Percentiles rank a stretch among this genome's conserved stretches.
These are phyloP conservation scores for Anagrus nilaparvatae DNA, from an alignment of 1,140 invertebrate genomes.

Conservation along the genomic window DNA sequence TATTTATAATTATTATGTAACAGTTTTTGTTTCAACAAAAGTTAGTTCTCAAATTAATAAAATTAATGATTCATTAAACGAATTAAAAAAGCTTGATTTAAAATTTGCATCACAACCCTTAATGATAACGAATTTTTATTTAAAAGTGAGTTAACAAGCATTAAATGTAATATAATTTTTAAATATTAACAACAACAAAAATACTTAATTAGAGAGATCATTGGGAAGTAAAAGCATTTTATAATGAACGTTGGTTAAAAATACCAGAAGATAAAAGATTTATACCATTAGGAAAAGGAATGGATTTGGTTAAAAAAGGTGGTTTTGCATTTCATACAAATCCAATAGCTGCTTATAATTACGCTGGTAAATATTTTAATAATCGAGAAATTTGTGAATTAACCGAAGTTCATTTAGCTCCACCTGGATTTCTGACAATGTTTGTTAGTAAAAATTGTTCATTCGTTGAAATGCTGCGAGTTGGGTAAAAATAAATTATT, in stretches of 20 bases:
- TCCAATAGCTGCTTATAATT: conserved; percentile 16
- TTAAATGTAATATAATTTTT: background rate
- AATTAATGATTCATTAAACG: conserved; percentile 31
- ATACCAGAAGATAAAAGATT: conserved; percentile 14
- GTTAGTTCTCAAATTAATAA: conserved; percentile 29
- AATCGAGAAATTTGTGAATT: conserved; percentile 19
- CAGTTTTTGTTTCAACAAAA: conserved; percentile 29
- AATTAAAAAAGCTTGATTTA: conserved; percentile 23
- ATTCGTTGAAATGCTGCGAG: conserved; percentile 16
- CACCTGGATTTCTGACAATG: conserved; percentile 6
- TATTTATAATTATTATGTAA: conserved; percentile 34
- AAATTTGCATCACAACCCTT: conserved; percentile 25
- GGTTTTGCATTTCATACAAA: conserved; percentile 18
- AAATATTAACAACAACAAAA: background rate
- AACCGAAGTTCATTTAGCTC: conserved; percentile 15
- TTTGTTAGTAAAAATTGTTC: conserved; percentile 15
- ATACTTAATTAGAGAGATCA: conserved; percentile 10
- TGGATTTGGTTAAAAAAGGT: conserved; percentile 11
- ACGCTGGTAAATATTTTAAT: conserved; percentile 17
- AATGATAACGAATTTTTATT: conserved; percentile 25
- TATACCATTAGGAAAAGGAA: conserved; percentile 10
- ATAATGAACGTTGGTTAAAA: conserved; percentile 8
- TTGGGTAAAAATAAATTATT: conserved; percentile 17
- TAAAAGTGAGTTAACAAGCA: conserved; percentile 20
- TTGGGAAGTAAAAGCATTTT: conserved; percentile 12